Base-by-base conservation (phyloP, 2,888 invertebrate genomes). In the Meteorus cinctellus region DNA sequence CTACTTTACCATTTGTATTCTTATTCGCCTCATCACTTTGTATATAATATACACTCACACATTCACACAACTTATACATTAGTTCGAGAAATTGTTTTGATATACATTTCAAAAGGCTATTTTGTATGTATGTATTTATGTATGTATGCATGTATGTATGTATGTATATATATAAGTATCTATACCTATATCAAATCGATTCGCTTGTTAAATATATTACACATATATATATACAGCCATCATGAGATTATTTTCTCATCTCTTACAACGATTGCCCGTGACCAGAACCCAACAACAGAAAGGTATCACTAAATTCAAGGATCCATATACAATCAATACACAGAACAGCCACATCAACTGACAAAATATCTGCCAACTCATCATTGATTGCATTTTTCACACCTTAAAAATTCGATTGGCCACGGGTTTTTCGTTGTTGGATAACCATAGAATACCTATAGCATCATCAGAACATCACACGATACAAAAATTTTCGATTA, bases 181-280 rank as follows among this genome's bases (percentile, higher is more conserved):
- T 34, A 34, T 34, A 34, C 5, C 16, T 62, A 76, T 60, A 55
- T 59, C 59, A 41, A 66, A 55, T 68, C 86, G 87, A 84, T 84
- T 81, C 87, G 87, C 86, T 88, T 83, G 86, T 89, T 88, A 88
- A 83, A 72, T 78, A 74, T 66, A 79, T 78, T 79, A 12, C 41
- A 41, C 4, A 10, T 41, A 48, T 19, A 55, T 2, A 55, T 55
- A 55, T 8, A 19, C 2, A 55, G n/a, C 19, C 2, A 24, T 55
- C 55, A 24, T 8, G 19, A n/a, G n/a, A 24, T n/a, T 55, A 24
- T 55, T 41, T 41, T 55, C 55, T 55, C 55, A 55, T 82, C 83
- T 84, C 84, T 84, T 81, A 83, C 75, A 82, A 81, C 83, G 84
- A 86, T 89, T 83, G 85, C 81, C 85, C 88, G 86, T 88, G 87